These are phyloP conservation scores for Rhincodon typus DNA, from an alignment of 2,797 vertebrate genomes.

Conservation along the genomic window DNA sequence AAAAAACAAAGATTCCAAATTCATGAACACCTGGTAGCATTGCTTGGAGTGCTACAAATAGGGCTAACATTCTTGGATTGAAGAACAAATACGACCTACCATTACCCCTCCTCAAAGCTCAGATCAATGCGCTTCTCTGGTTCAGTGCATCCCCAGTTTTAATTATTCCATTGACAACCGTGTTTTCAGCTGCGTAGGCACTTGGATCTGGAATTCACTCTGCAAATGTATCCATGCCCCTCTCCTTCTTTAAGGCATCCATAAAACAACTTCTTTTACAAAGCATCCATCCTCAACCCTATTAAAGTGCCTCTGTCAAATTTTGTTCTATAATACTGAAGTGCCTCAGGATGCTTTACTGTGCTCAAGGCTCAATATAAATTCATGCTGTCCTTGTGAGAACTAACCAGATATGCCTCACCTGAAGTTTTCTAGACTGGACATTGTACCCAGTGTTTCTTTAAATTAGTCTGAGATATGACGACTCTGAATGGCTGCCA, in stretches of 20 bases:
- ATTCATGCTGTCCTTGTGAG: neutral
- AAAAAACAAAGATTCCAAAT: neutral
- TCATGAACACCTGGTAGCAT: neutral
- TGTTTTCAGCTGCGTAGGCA: neutral
- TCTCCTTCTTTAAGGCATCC: neutral
- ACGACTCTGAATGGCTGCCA: neutral
- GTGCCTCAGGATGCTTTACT: neutral
- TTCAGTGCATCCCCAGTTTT: neutral
- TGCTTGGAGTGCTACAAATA: neutral
- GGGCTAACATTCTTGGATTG: neutral
- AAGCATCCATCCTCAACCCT: neutral
- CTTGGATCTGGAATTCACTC: neutral
- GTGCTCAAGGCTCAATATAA: neutral
- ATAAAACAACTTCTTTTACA: neutral
- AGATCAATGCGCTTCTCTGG: neutral
- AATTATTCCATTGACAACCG: neutral
- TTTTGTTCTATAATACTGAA: neutral
- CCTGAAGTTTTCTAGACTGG: neutral
- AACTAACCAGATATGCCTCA: neutral
- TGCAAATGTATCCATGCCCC: neutral
- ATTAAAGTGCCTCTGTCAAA: neutral
- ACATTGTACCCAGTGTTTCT: neutral
- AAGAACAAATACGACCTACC: neutral
- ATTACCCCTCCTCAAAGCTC: neutral
- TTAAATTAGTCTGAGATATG: neutral